A percentile compares a stretch with the other conserved stretches of the same genome.
Evolutionary conservation across 2,797 vertebrate genomes (phyloP).

Genomic region (Tadarida brasiliensis): DNA sequence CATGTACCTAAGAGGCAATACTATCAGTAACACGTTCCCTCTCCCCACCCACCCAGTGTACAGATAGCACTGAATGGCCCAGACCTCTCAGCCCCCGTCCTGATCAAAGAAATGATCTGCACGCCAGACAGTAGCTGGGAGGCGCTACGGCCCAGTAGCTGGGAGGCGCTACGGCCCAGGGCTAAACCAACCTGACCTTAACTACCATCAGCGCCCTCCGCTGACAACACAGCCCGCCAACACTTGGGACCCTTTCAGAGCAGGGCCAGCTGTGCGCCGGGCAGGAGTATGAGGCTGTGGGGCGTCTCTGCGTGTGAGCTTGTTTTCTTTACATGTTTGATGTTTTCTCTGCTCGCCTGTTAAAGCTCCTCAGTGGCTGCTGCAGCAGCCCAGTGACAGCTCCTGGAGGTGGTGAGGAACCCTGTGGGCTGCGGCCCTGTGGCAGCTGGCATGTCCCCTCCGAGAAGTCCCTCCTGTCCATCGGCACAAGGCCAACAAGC

Average conservation of each 20-base stretch:
- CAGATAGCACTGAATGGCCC: neutral
- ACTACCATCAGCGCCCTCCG: neutral
- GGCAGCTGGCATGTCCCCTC: neutral
- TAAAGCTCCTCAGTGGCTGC: neutral
- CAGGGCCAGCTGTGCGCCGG: fast-evolving
- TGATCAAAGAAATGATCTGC: neutral
- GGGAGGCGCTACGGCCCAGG: neutral
- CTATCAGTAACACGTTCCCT: neutral
- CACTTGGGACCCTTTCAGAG: neutral
- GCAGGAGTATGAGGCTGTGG: neutral
- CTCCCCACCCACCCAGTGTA: fast-evolving
- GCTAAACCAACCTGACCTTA: neutral
- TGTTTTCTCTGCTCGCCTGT: neutral
- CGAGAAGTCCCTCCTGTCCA: neutral
- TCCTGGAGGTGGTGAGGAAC: neutral
- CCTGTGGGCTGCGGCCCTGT: neutral
- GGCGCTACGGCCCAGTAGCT: neutral
- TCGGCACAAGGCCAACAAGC: neutral
- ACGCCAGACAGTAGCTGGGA: neutral
- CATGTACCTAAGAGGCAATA: neutral
- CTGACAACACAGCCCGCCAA: neutral
- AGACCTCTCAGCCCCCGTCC: neutral
- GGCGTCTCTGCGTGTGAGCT: neutral
- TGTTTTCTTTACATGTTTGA: neutral
- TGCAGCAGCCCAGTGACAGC: neutral